phyloP scores from a whole-genome alignment of 1,140 invertebrate genomes.

The Armadillidium nasatum region DNA sequence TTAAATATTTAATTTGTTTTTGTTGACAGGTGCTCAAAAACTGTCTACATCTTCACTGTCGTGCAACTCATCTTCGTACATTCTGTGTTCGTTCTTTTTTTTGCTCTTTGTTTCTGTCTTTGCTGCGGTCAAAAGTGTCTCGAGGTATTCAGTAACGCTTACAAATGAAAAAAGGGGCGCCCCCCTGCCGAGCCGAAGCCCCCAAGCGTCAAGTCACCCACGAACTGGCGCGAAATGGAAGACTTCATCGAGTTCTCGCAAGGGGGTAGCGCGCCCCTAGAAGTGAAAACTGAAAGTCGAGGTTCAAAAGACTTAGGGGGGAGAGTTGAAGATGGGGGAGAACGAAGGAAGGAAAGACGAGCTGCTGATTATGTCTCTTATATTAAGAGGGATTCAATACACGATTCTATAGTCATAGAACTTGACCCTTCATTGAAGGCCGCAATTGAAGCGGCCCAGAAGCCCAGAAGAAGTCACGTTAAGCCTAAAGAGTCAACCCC shows the following conservation, averaged over 20 bases:
- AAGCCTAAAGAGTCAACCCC: not conserved
- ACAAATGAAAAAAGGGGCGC: not conserved
- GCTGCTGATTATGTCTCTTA: too few species aligned
- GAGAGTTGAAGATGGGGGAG: not conserved
- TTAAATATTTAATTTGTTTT: too few species aligned
- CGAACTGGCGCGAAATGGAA: slow-evolving; percentile 5
- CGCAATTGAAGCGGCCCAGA: not conserved
- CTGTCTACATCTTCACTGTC: not conserved
- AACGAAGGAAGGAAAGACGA: not conserved
- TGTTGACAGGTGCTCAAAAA: not conserved
- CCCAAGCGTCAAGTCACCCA: not conserved
- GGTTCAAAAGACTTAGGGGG: not conserved
- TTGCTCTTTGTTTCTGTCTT: not conserved
- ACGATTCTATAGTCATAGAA: not conserved
- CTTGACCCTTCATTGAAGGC: not conserved
- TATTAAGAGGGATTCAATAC: too few species aligned
- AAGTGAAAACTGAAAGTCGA: not conserved
- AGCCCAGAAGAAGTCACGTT: not conserved
- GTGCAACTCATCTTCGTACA: not conserved
- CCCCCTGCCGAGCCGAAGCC: not conserved
- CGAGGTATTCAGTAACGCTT: not conserved
- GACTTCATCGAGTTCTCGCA: slow-evolving; percentile 4
- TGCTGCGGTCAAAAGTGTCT: slow-evolving; percentile 3
- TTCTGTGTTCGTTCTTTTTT: not conserved
- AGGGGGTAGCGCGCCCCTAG: not conserved